These are phyloP conservation scores for Phenganax subtilis DNA, from an alignment of 92 coral and sea anemone genomes.

Conservation along the genomic window DNA sequence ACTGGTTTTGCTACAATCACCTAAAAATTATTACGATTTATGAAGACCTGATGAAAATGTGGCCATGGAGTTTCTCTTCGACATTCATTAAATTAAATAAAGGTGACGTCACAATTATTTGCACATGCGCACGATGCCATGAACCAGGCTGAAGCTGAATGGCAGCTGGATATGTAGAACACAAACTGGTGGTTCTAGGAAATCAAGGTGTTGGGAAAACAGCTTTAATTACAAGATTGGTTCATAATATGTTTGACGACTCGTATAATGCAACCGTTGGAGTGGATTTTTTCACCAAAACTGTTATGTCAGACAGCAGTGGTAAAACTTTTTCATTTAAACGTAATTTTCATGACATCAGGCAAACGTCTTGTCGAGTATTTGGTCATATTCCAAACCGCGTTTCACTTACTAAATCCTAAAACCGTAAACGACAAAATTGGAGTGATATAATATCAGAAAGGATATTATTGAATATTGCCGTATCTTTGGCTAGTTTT, in stretches of 20 bases:
- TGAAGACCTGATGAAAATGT: not conserved
- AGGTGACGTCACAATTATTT: slow-evolving; percentile 28
- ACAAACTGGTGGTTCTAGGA: slow-evolving; percentile 81
- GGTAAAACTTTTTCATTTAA: slow-evolving; percentile 39
- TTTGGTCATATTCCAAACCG: too few relatives aligned
- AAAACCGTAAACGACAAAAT: too few relatives aligned
- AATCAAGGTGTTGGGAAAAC: slow-evolving; percentile 98
- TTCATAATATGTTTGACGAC: slow-evolving; percentile 77
- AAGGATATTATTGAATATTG: too few relatives aligned
- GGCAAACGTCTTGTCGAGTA: too few relatives aligned
- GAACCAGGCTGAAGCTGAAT: not conserved
- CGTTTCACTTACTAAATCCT: too few relatives aligned
- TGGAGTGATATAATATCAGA: too few relatives aligned
- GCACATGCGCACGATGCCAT: not conserved
- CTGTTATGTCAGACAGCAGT: slow-evolving; percentile 45
- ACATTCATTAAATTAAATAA: not conserved
- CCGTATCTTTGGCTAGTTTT: too few relatives aligned
- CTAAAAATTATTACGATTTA: too few relatives aligned
- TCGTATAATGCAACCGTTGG: slow-evolving; percentile 88
- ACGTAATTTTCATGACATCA: not conserved
- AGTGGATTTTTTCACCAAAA: slow-evolving; percentile 83
- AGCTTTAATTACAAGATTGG: slow-evolving; percentile 72
- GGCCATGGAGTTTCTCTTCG: not conserved
- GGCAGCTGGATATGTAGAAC: slow-evolving; percentile 31
- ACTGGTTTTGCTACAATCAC: too few relatives aligned